Percentiles rank a stretch among this genome's conserved stretches.
Evolutionary conservation across 2,797 vertebrate genomes (phyloP).

Genomic region (Okamejei kenojei): DNA sequence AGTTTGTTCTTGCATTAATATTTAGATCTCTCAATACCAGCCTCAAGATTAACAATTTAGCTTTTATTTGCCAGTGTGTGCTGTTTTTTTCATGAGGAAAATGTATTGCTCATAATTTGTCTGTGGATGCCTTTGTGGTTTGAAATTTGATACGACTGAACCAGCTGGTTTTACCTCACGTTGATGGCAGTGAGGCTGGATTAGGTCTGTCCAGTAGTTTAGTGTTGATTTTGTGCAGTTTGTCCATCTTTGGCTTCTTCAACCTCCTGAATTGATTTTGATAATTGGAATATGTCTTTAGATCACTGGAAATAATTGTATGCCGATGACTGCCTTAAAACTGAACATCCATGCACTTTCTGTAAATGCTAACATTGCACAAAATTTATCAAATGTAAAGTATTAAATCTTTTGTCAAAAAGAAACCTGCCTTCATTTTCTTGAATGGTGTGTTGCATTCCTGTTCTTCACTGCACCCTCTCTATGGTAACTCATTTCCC

Average conservation of each 20-base stretch:
- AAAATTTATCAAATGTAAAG: neutral
- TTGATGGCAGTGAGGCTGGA: neutral
- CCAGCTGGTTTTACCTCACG: neutral
- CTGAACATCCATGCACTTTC: neutral
- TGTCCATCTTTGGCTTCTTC: neutral
- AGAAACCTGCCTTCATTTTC: neutral
- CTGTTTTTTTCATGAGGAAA: neutral
- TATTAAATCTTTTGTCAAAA: neutral
- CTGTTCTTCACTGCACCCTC: neutral
- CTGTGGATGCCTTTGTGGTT: neutral
- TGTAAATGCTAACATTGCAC: neutral
- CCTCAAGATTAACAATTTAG: neutral
- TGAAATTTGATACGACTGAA: neutral
- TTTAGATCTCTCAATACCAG: neutral
- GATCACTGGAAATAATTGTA: neutral
- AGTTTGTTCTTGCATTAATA: too few relatives aligned
- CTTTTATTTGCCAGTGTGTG: neutral
- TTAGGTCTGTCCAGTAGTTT: neutral
- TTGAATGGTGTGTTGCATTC: too few relatives aligned
- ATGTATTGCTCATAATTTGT: neutral
- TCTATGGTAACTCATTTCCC: neutral
- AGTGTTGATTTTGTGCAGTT: neutral
- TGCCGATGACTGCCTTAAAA: neutral
- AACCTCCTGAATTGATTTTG: neutral
- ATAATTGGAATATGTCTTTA: neutral